A percentile compares a stretch with the other conserved stretches of the same genome.
Evolutionary conservation across 2,888 invertebrate species (phyloP).

Genomic region (Mythimna ferrago): DNA sequence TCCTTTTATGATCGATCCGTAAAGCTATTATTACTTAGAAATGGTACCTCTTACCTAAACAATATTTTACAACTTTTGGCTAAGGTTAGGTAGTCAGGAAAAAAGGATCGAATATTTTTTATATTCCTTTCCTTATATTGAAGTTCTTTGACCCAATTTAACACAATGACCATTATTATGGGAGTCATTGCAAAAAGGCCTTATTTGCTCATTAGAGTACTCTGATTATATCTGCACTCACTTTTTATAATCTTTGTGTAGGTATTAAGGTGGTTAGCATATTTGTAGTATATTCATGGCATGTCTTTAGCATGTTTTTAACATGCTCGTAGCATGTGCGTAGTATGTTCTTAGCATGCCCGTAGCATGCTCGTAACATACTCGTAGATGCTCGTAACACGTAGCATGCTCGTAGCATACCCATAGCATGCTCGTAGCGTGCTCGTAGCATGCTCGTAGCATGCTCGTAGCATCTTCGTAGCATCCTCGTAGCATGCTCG

Average conservation of each 20-base stretch:
- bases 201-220: slow-evolving; percentile 51
- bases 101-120: neutral
- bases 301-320: neutral
- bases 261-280: slow-evolving; percentile 7
- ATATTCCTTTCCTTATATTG: neutral
- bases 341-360: too few relatives aligned
- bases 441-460: too few relatives aligned
- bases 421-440: too few relatives aligned
- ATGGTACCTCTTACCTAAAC: neutral
- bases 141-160: slow-evolving; percentile 8
- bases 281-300: neutral
- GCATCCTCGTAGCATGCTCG: neutral
- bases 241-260: slow-evolving; percentile 42
- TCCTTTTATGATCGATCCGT: neutral
- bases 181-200: slow-evolving; percentile 29
- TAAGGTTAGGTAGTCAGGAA: neutral
- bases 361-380: too few relatives aligned
- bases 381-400: too few relatives aligned
- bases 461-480: too few relatives aligned
- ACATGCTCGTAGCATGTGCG: too few relatives aligned
- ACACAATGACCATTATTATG: slow-evolving; percentile 14
- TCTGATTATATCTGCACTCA: slow-evolving; percentile 29
- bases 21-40: neutral
- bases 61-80: neutral
- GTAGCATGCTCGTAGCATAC: too few relatives aligned